phyloP scores from a whole-genome alignment of 2,797 vertebrate species.

The Prionace glauca region DNA sequence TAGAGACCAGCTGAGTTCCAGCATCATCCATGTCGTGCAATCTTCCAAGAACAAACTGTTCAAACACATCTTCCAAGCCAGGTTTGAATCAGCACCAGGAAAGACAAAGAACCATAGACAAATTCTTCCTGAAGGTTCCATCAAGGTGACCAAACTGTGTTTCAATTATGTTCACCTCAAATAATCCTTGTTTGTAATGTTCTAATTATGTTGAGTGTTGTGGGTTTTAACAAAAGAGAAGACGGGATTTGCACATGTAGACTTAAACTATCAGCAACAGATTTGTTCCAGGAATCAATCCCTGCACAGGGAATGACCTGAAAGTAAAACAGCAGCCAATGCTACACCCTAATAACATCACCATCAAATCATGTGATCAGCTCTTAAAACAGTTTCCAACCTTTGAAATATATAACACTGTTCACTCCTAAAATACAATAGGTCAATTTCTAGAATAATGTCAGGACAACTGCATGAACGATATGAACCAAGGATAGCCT shows the following conservation, averaged over 20 bases:
- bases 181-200: too few species aligned
- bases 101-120: conserved; percentile 52
- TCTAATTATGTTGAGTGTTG: too few species aligned
- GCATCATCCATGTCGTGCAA: conserved; percentile 73
- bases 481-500: neutral
- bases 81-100: conserved; percentile 42
- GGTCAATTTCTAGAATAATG: neutral
- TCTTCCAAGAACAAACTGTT: conserved; percentile 82
- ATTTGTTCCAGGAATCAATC: too few species aligned
- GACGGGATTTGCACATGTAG: too few species aligned
- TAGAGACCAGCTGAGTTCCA: conserved; percentile 75
- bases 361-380: too few species aligned
- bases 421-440: neutral
- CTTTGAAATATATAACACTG: neutral
- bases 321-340: too few species aligned
- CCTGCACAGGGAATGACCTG: too few species aligned
- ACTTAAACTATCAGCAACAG: too few species aligned
- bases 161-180: neutral
- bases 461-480: neutral
- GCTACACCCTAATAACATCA: too few species aligned
- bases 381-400: too few species aligned
- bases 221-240: too few species aligned
- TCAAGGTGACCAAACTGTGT: conserved; percentile 52
- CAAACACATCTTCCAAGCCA: conserved; percentile 65
- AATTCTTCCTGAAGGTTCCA: neutral